Conservation (phyloP, 2,113 vertebrate genomes). For the Oncorhynchus kisutch region DNA sequence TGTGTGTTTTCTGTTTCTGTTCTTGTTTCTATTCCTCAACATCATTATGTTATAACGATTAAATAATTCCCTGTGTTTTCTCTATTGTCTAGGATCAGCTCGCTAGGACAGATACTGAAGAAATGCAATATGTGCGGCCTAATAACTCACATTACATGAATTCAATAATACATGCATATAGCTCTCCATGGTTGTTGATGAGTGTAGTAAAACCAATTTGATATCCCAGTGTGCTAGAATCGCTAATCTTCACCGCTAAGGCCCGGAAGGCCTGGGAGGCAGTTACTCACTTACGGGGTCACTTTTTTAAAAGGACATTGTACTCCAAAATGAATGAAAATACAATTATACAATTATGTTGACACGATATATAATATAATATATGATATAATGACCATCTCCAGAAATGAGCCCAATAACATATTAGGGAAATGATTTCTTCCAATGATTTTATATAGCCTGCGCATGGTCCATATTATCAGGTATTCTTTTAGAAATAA, state of each 20-base stretch:
- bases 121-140: constrained; percentile 53
- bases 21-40: constrained; percentile 27
- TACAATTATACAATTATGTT: too few species aligned
- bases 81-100: neutral
- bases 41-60: constrained; percentile 50
- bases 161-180: constrained; percentile 62
- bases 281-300: constrained; percentile 50
- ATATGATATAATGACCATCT: too few species aligned
- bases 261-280: constrained; percentile 17
- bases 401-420: too few species aligned
- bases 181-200: constrained; percentile 48
- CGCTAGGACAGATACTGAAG: constrained; percentile 40
- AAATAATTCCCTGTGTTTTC: constrained; percentile 39
- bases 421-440: too few species aligned
- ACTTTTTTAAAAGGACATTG: neutral
- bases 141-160: constrained; percentile 66
- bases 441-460: too few species aligned
- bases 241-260: constrained; percentile 33
- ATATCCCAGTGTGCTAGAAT: constrained; percentile 63
- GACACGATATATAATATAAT: too few species aligned
- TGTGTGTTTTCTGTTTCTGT: constrained; percentile 17
- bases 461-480: too few species aligned
- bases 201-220: constrained; percentile 66
- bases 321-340: too few species aligned
- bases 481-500: too few species aligned